Evolutionary conservation across 2,888 invertebrate species (phyloP), one percentile per base, ranked within the genome.

Genomic region (Hanleya hanleyi): DNA sequence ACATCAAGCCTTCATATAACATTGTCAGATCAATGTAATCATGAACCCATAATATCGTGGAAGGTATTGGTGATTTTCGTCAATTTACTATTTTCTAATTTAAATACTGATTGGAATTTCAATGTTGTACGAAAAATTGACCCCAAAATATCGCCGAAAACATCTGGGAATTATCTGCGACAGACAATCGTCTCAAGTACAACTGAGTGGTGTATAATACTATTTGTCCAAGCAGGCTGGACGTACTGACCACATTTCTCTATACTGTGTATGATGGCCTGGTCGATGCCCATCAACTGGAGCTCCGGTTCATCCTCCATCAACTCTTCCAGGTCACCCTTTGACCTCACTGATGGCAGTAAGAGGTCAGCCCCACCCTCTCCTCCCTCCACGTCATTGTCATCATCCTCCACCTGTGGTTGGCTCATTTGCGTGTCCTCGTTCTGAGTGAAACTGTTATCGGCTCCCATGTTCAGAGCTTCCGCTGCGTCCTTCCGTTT

Each of bases 211-310:
- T n/a, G n/a, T n/a, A n/a, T n/a, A n/a, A n/a, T n/a, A n/a, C n/a
- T n/a, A n/a, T n/a, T n/a, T n/a, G n/a, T n/a, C n/a, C n/a, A n/a
- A n/a, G n/a, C n/a, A n/a, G n/a, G n/a, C n/a, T n/a, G n/a, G n/a
- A n/a, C n/a, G n/a, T n/a, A n/a, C 93, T 91, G 90, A 94, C 94
- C 94, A 91, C 97, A 97, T 83, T 95, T 93, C 85, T 97, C 97
- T 79, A 98, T 97, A 85, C 97, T 96, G 86, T 96, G 95, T 0
- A 97, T 91, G 76, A 98, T 95, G 0, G 97, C 97, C 84, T 96
- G 95, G 90, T 98, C 98, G 68, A 98, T 91, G 0, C 97, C 95
- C 78, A 97, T 91, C 0, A 97, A 93, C 89, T 96, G 89, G 5
- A 83, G 74, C 15, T 80, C 82, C 15, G 79, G 77, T 35, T 85